Base-by-base conservation (phyloP, 2,113 vertebrate species). In the Malurus alboscapulatus region DNA sequence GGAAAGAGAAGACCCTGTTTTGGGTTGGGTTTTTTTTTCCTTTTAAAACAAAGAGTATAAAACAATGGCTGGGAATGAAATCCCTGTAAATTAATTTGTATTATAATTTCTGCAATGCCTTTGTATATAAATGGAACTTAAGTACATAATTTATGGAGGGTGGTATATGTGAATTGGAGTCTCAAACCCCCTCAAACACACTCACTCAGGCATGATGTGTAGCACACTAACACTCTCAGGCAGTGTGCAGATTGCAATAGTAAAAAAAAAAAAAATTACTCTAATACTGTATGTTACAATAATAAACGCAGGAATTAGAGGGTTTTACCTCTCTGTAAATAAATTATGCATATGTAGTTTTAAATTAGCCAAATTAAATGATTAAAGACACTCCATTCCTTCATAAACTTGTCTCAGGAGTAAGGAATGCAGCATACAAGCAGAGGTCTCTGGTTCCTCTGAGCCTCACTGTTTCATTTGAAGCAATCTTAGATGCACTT, bases 331-430 rank as follows among this genome's bases (percentile, higher is more conserved):
- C 92, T 94, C 96, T 97, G 87, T 88, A 94, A 93, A 98, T 98
- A 97, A 98, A 99, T 98, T 97, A 98, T 98, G 96, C 96, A 98
- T 97, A 75, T 89, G 72, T 62, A 95, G 96, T 96, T 98, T 98
- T 98, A 98, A 98, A 97, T 98, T 98, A 98, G 96, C 97, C 95
- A 97, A 98, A 98, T 98, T 98, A 97, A 98, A 98, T 98, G 97
- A 98, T 98, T 98, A 97, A 98, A 98, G 98, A 98, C 98, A 97
- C 98, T 98, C 88, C 96, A 97, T 98, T 98, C 96, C 97, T 98
- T 98, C 98, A 98, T 98, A 97, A 98, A 98, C 97, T 97, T 93
- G 94, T 98, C 97, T 98, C 93, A 15, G 89, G 97, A 95, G 95
- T 97, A 88, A 92, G 85, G 83, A 93, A 92, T 53, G 87, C 66